Evolutionary conservation across 2,797 vertebrate species (phyloP), one percentile per base, ranked within the genome.

Genomic region (Leptodactylus fallax): DNA sequence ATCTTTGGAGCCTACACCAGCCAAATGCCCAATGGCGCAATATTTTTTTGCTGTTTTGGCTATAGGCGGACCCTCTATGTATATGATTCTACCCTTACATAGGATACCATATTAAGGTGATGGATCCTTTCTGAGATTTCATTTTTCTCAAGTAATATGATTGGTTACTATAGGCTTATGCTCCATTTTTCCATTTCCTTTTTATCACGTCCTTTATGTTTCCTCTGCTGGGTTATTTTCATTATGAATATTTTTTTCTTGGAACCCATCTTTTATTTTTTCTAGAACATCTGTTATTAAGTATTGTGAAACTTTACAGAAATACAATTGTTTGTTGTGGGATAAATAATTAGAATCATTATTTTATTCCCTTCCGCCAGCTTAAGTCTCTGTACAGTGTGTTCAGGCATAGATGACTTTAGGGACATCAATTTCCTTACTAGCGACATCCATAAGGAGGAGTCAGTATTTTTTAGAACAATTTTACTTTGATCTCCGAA

Each of bases 321-420:
- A 71, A 36, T n/a, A 21, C 1, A n/a, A 27, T 16, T 27, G 10
- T 23, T 51, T 71, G 36, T 71, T 45, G n/a, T 45, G 17, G 3
- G 16, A 69, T 67, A 45, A 45, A 67, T 80, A 86, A 86, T 80
- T 45, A 63, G 13, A 77, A 16, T 60, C 19, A 76, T 74, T 58
- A 76, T 84, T 58, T 61, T 58, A 47, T 60, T 84, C 23, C 36
- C 53, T 83, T 84, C 23, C 17, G n/a, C 13, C 10, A 79, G 45
- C 21, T 61, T 61, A n/a, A 21, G 21, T n/a, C 21, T 17, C 3
- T 79, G 77, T 58, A 72, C 85, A 69, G 53, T 58, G 63, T 71
- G 77, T 86, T 71, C 85, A 79, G 61, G 17, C 21, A 47, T 10
- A 53, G 65, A 17, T 69, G 14, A 69, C 21, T 11, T 53, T 63